Conservation (phyloP, 2,113 vertebrate genomes). For the Pelmatolapia mariae region DNA sequence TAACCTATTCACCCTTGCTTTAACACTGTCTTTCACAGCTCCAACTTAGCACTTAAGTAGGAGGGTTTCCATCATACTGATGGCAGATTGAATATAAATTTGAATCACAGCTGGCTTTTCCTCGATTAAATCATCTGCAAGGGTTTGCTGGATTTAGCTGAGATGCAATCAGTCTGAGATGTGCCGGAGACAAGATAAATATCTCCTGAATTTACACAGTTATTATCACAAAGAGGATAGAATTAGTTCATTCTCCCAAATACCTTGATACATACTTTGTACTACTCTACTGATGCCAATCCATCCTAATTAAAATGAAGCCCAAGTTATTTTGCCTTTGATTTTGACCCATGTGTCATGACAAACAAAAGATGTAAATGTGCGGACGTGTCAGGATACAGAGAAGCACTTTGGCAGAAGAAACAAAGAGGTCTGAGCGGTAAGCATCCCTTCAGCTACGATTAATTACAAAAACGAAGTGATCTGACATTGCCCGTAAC, state of each 20-base stretch:
- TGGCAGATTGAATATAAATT: neutral
- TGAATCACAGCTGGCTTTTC: neutral
- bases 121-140: conserved; percentile 14
- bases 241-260: neutral
- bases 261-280: neutral
- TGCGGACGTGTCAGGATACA: neutral
- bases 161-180: conserved; percentile 1
- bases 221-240: neutral
- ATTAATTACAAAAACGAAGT: conserved; percentile 22
- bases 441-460: conserved; percentile 23
- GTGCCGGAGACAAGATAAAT: neutral
- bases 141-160: neutral
- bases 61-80: neutral
- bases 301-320: neutral
- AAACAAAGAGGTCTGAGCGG: neutral
- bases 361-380: neutral
- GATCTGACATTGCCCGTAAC: neutral
- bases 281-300: neutral
- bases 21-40: neutral
- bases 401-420: neutral
- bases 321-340: neutral
- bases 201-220: neutral
- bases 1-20: conserved; percentile 41
- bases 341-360: neutral
- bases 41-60: conserved; percentile 5